Evolutionary conservation across 2,113 vertebrate genomes (phyloP).

Genomic region (Syngnathus scovelli): DNA sequence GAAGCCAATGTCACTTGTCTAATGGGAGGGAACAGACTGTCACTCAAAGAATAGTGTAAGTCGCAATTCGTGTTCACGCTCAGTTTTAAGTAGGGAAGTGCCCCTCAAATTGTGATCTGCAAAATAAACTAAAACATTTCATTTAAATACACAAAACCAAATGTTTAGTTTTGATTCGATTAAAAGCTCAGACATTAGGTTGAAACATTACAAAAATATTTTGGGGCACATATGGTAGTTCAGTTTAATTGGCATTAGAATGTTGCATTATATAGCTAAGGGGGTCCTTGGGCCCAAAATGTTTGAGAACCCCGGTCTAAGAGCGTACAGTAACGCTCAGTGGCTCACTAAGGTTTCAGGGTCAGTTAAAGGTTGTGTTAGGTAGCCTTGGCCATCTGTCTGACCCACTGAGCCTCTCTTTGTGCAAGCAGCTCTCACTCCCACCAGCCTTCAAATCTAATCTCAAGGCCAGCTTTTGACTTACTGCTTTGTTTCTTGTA

Average conservation of each 20-base stretch:
- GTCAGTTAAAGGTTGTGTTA: conserved; percentile 53
- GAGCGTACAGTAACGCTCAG: background rate
- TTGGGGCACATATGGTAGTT: background rate
- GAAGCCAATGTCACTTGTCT: background rate
- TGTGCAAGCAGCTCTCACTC: conserved; percentile 27
- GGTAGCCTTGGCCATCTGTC: conserved; percentile 57
- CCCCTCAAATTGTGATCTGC: background rate
- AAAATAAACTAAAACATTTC: background rate
- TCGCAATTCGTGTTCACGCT: background rate
- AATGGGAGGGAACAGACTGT: background rate
- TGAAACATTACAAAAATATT: no score
- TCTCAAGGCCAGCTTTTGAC: background rate
- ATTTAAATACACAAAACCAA: no score
- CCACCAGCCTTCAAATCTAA: background rate
- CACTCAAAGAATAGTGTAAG: background rate
- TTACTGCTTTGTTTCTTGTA: background rate
- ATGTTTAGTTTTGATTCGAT: no score
- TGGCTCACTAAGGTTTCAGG: conserved; percentile 39
- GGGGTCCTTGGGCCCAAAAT: no score
- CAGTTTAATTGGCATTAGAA: background rate
- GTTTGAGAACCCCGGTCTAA: no score
- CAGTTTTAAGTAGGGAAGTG: background rate
- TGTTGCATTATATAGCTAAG: background rate
- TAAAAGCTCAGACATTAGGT: background rate
- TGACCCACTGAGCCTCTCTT: conserved; percentile 54